phyloP scores from a whole-genome alignment of 2,113 vertebrate genomes.

The Cololabis saira region DNA sequence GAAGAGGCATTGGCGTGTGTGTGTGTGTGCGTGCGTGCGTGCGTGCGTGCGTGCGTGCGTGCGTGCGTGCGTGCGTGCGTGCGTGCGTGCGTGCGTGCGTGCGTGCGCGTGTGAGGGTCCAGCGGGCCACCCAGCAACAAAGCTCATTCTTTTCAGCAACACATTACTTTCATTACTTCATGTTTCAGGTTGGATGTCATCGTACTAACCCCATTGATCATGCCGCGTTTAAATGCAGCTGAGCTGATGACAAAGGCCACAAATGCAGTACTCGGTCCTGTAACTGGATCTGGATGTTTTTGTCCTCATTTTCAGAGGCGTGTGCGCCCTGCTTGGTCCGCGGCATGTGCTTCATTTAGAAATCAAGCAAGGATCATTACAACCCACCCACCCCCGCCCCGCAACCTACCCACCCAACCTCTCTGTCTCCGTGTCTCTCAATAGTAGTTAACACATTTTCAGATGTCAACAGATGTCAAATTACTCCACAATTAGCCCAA shows the following conservation, averaged over 20 bases:
- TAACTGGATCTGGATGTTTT: constrained; percentile 74
- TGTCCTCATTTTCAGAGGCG: constrained; percentile 68
- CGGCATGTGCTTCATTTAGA: constrained; percentile 73
- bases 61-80: not conserved
- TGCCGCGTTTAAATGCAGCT: constrained; percentile 41
- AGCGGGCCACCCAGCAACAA: constrained; percentile 65
- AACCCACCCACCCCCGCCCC: too few relatives aligned
- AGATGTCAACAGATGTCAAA: constrained; percentile 81
- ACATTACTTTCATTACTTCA: constrained; percentile 70
- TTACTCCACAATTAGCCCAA: constrained; percentile 79
- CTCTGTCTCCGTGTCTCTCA: constrained; percentile 34
- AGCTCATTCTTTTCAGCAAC: constrained; percentile 63
- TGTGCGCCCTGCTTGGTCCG: constrained; percentile 54
- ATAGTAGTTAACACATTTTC: constrained; percentile 69
- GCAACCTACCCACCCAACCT: too few relatives aligned
- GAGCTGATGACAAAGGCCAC: constrained; percentile 70
- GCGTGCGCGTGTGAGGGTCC: constrained; percentile 16
- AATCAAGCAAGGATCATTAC: constrained; percentile 76
- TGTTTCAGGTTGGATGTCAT: constrained; percentile 66
- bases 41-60: constrained; percentile 23
- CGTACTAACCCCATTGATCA: constrained; percentile 66
- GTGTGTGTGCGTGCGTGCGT: constrained; percentile 24
- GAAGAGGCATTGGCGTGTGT: not conserved
- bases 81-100: constrained; percentile 30
- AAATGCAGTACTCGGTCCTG: constrained; percentile 65